These are phyloP conservation scores for Scylla paramamosain DNA, from an alignment of 1,140 invertebrate species.

Conservation along the genomic window DNA sequence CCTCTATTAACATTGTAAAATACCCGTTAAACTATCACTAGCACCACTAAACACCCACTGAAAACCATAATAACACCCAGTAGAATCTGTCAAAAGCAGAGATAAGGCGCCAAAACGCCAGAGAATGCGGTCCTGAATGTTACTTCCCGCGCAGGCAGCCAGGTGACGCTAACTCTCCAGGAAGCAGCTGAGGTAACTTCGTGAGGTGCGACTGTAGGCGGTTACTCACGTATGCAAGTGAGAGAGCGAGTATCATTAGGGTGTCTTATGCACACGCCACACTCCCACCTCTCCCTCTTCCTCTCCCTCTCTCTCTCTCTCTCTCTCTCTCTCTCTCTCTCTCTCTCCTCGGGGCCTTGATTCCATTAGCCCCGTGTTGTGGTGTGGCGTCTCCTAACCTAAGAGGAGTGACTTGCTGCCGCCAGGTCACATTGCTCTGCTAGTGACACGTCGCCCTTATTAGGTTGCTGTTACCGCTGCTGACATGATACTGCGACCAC, in stretches of 20 bases:
- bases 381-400: background rate
- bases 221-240: background rate
- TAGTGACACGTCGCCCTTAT: no score
- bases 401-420: no score
- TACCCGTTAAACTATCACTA: no score
- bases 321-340: background rate
- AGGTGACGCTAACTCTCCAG: background rate
- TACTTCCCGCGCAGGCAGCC: background rate
- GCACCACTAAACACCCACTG: no score
- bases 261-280: background rate
- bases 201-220: background rate
- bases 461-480: no score
- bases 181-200: background rate
- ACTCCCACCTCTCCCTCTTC: background rate
- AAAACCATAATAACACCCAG: no score
- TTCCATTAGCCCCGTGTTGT: conserved; percentile 2
- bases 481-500: background rate
- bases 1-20: no score
- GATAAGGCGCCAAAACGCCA: no score
- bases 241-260: background rate
- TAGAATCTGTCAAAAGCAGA: no score
- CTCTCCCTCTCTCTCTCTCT: background rate
- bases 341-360: background rate
- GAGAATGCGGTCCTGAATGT: no score
- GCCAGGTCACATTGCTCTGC: no score